Evolutionary conservation across 2,888 invertebrate genomes (phyloP).

Genomic region (Temnothorax ravouxi): DNA sequence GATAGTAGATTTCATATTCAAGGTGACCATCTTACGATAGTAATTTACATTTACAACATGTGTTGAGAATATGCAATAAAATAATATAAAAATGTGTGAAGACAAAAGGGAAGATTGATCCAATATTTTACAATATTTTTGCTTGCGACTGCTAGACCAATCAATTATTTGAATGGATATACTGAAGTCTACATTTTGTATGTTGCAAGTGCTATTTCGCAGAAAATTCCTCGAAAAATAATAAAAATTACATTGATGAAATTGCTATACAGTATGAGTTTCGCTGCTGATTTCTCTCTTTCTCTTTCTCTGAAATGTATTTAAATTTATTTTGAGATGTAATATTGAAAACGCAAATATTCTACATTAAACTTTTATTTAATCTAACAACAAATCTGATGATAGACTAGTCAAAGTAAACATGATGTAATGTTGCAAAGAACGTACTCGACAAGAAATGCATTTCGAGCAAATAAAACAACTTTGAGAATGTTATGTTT

Average conservation of each 20-base stretch:
- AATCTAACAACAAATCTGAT: not conserved
- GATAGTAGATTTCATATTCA: not conserved
- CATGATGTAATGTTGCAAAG: not conserved
- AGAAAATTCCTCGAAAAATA: not conserved
- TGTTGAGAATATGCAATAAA: not conserved
- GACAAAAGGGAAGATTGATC: not conserved
- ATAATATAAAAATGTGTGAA: not conserved
- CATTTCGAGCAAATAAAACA: not conserved
- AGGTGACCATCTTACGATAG: not conserved
- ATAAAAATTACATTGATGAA: constrained; percentile 5
- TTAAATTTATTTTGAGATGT: constrained; percentile 6
- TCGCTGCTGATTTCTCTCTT: not conserved
- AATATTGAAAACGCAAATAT: constrained; percentile 7
- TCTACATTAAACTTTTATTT: constrained; percentile 21
- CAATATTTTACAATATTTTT: not conserved
- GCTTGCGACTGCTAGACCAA: not conserved
- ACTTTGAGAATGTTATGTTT: not conserved
- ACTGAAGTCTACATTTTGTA: not conserved
- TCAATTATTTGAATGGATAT: constrained; percentile 10
- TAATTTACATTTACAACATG: not conserved
- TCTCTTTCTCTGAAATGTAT: not conserved
- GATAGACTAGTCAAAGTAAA: not conserved
- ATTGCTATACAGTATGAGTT: not conserved
- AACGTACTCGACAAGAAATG: not conserved
- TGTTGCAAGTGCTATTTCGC: not conserved